Conservation (phyloP, 1,140 invertebrate genomes). For the Mactra quadrangularis region DNA sequence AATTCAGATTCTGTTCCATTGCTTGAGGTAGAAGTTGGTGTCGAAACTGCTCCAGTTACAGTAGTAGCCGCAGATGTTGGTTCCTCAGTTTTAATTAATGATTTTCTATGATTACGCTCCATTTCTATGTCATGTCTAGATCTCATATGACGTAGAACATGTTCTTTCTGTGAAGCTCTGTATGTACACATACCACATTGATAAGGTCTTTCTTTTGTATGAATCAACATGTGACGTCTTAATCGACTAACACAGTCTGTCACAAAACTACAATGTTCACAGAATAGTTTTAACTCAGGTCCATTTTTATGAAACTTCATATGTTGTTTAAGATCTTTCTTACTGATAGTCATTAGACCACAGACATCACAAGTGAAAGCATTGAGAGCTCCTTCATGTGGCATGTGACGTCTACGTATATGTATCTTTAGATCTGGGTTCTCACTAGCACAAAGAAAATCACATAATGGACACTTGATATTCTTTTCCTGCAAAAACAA, state of each 20-base stretch:
- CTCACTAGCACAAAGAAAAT: conserved; percentile 81
- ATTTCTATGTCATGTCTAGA: conserved; percentile 78
- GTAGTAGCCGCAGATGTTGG: neutral
- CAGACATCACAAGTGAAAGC: conserved; percentile 77
- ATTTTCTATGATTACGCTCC: conserved; percentile 62
- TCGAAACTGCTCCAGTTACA: neutral
- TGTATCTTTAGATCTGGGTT: conserved; percentile 81
- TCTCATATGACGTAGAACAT: conserved; percentile 80
- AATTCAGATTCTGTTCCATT: neutral
- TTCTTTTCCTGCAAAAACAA: conserved; percentile 76
- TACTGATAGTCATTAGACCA: conserved; percentile 73
- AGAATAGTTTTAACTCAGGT: conserved; percentile 82
- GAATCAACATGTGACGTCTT: conserved; percentile 78
- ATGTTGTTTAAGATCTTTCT: conserved; percentile 81
- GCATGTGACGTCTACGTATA: conserved; percentile 77
- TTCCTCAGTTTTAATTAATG: conserved; percentile 17
- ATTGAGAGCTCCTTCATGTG: conserved; percentile 63
- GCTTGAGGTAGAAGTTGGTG: neutral
- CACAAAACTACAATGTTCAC: conserved; percentile 82
- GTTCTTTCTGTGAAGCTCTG: conserved; percentile 80
- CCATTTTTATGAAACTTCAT: conserved; percentile 82
- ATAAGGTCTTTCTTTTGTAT: conserved; percentile 80
- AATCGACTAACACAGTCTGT: conserved; percentile 82
- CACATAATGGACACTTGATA: conserved; percentile 80
- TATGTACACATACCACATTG: conserved; percentile 81